A percentile compares a stretch with the other conserved stretches of the same genome.
These are phyloP conservation scores for Urophycis tenuis DNA, from an alignment of 2,797 vertebrate genomes.

Conservation along the genomic window DNA sequence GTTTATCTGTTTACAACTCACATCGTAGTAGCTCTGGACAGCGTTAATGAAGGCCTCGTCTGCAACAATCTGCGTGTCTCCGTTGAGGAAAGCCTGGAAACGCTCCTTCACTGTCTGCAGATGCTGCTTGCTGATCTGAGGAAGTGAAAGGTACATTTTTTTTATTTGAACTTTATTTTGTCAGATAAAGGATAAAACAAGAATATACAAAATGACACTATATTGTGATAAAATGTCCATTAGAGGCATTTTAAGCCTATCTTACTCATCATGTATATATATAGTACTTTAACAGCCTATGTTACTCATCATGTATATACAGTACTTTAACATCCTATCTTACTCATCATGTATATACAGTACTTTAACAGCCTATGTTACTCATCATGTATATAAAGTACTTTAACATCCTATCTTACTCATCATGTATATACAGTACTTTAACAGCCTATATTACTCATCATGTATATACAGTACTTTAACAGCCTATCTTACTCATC, in stretches of 20 bases:
- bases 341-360: neutral
- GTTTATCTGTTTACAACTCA: conserved; percentile 43
- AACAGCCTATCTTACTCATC: neutral
- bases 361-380: neutral
- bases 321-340: neutral
- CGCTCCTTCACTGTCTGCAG: conserved; percentile 94
- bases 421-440: neutral
- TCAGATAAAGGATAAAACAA: neutral
- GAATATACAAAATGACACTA: neutral
- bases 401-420: conserved; percentile 1
- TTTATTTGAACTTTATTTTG: neutral
- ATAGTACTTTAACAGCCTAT: neutral
- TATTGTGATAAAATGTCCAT: neutral
- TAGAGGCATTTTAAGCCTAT: neutral
- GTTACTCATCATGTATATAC: neutral
- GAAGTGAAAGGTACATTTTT: conserved; percentile 29
- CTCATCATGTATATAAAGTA: too few species aligned
- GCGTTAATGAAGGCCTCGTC: conserved; percentile 98
- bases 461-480: too few species aligned
- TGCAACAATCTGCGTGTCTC: conserved; percentile 96
- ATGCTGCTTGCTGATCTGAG: conserved; percentile 94
- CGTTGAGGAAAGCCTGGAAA: conserved; percentile 92
- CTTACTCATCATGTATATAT: neutral
- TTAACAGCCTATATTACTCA: neutral
- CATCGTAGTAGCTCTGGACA: conserved; percentile 98